These are phyloP conservation scores for Oophaga pumilio DNA, from an alignment of 2,113 vertebrate species.

Conservation along the genomic window DNA sequence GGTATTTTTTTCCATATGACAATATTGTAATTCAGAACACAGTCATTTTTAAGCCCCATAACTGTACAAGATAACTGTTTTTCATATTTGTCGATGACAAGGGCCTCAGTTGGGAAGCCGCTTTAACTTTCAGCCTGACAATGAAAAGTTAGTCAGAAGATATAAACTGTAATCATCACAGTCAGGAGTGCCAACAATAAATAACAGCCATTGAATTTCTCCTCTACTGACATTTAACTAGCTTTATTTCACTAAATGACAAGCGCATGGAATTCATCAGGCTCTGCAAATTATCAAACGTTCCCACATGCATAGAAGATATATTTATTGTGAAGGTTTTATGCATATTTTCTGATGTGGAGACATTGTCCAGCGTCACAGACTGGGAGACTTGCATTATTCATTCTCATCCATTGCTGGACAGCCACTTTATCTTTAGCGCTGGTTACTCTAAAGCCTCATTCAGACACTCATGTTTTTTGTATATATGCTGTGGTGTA, in stretches of 20 bases:
- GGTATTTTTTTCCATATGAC: slow-evolving; percentile 3
- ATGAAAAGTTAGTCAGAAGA: background rate
- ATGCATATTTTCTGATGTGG: background rate
- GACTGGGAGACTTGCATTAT: no score
- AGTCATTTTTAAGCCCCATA: background rate
- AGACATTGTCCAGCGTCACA: background rate
- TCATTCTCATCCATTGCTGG: no score
- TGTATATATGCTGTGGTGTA: no score
- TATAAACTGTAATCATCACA: slow-evolving; percentile 27
- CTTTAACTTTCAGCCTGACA: slow-evolving; percentile 2
- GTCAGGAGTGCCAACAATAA: slow-evolving; percentile 1
- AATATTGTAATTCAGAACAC: background rate
- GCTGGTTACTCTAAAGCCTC: no score
- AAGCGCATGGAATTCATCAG: background rate
- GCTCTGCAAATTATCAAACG: background rate
- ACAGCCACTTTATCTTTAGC: no score
- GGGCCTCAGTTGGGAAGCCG: background rate
- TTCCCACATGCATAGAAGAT: background rate
- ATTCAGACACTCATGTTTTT: no score
- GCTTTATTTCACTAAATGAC: background rate
- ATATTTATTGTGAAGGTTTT: background rate
- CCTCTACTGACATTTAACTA: slow-evolving; percentile 13
- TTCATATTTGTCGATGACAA: slow-evolving; percentile 8
- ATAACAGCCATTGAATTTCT: slow-evolving; percentile 20
- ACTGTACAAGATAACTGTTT: background rate